These are phyloP conservation scores for Chouioia cunea DNA, from an alignment of 2,888 invertebrate genomes.

Conservation along the genomic window DNA sequence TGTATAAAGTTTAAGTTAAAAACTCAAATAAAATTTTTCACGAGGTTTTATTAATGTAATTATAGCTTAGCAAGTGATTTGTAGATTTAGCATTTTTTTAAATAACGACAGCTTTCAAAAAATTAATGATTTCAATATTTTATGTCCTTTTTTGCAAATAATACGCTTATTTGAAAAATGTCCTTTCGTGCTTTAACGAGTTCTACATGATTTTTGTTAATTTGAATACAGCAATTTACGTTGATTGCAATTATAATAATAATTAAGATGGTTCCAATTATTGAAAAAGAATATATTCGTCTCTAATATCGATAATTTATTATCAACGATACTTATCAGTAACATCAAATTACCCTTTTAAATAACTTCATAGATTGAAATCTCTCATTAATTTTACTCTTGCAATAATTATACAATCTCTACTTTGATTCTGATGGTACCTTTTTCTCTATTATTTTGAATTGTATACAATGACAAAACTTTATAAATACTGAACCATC, in stretches of 20 bases:
- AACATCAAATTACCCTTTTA: no score
- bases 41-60: slow-evolving; percentile 33
- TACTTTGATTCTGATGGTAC: no score
- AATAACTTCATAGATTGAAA: no score
- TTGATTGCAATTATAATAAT: no score
- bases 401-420: no score
- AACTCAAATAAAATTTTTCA: slow-evolving; percentile 41
- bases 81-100: slow-evolving; percentile 32
- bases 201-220: slow-evolving; percentile 3
- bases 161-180: slow-evolving; percentile 39
- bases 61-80: slow-evolving; percentile 21
- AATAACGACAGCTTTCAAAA: slow-evolving; percentile 26
- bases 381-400: no score
- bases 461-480: no score
- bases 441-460: no score
- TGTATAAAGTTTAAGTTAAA: neutral
- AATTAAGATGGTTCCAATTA: slow-evolving; percentile 27
- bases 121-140: neutral
- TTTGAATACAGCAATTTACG: neutral
- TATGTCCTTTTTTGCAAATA: slow-evolving; percentile 25
- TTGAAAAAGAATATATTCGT: no score
- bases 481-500: no score
- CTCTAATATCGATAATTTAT: no score
- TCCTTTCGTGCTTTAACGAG: slow-evolving; percentile 14
- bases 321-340: no score